Conservation (phyloP, 2,113 vertebrate species). For the Leptodactylus fuscus region DNA sequence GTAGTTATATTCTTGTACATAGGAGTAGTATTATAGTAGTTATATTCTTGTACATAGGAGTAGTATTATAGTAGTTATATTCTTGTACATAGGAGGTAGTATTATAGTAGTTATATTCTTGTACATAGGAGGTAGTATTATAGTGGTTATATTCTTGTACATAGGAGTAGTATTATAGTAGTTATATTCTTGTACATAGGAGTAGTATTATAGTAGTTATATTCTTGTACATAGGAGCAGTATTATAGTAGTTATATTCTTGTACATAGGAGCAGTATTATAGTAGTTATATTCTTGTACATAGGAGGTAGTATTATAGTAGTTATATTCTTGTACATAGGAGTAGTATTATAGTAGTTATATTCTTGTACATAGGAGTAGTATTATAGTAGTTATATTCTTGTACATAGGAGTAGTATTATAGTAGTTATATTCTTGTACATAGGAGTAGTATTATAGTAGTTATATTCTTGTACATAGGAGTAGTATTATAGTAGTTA, state of each 20-base stretch:
- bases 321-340: constrained; percentile 5
- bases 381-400: constrained; percentile 9
- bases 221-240: not conserved
- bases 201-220: not conserved
- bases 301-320: not conserved
- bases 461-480: constrained; percentile 1
- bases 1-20: constrained; percentile 4
- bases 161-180: not conserved
- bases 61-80: constrained; percentile 7
- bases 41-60: not conserved
- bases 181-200: constrained; percentile 3
- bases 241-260: constrained; percentile 8
- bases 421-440: constrained; percentile 15
- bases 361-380: not conserved
- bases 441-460: constrained; percentile 1
- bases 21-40: not conserved
- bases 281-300: constrained; percentile 57
- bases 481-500: constrained; percentile 12
- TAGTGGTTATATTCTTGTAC: not conserved
- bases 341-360: constrained; percentile 2
- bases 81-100: not conserved
- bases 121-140: not conserved
- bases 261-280: not conserved
- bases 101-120: constrained; percentile 20
- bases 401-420: not conserved